phyloP scores from a whole-genome alignment of 53 echinoderm and acorn worm genomes.

The Stichopus horrens region DNA sequence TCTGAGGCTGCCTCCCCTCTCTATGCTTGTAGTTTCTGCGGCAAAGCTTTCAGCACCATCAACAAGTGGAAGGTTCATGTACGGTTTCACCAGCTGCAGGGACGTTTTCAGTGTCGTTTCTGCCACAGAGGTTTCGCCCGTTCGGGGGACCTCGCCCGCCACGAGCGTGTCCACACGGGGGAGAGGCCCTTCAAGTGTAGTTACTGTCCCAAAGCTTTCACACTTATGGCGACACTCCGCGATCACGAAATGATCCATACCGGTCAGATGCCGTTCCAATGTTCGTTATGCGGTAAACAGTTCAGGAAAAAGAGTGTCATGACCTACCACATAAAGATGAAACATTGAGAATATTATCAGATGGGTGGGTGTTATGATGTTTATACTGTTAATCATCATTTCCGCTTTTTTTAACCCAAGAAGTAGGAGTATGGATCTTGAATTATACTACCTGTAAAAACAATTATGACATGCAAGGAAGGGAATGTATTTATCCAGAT shows the following conservation, averaged over 20 bases:
- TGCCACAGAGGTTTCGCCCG: background rate
- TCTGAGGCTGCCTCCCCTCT: background rate
- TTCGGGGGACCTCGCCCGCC: background rate
- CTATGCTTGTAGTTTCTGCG: conserved; percentile 1
- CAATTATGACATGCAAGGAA: too few species aligned
- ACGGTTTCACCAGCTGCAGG: background rate
- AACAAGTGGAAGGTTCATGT: conserved; percentile 25
- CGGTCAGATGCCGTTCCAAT: background rate
- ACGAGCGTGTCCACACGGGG: conserved; percentile 22
- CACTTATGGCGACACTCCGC: background rate
- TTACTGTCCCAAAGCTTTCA: conserved; percentile 7
- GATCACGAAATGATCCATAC: conserved; percentile 20
- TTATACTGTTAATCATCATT: background rate
- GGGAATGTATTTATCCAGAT: too few species aligned
- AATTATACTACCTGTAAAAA: too few species aligned
- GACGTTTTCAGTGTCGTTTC: background rate
- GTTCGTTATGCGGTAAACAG: background rate
- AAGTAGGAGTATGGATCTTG: too few species aligned
- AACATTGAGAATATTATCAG: background rate
- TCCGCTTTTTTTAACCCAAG: too few species aligned
- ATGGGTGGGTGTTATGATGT: too few species aligned
- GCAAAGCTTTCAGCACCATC: background rate
- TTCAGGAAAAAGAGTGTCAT: background rate
- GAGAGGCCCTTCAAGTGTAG: conserved; percentile 17
- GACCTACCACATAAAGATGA: background rate